These are phyloP conservation scores for Ecdyonurus torrentis DNA, from an alignment of 2,888 invertebrate species.

Conservation along the genomic window DNA sequence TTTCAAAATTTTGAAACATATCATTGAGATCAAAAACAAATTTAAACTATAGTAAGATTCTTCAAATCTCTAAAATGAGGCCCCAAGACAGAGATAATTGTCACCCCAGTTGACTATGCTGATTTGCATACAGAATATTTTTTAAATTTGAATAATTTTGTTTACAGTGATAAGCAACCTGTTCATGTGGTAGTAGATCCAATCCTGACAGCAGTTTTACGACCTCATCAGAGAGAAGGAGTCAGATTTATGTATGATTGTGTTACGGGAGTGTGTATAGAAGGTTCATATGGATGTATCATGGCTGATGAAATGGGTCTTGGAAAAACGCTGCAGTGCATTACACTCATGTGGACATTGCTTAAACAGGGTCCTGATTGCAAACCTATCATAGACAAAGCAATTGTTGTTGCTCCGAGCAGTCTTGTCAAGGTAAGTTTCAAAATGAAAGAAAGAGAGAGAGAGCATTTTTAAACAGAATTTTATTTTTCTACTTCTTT, in stretches of 20 bases:
- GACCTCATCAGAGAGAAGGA: constrained; percentile 97
- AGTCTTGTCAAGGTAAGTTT: constrained; percentile 67
- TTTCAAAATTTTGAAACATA: too few relatives aligned
- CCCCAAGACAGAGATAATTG: too few relatives aligned
- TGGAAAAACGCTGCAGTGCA: constrained; percentile 96
- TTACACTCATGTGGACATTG: constrained; percentile 88
- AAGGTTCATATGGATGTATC: constrained; percentile 80
- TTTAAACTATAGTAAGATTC: too few relatives aligned
- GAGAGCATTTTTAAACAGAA: too few relatives aligned
- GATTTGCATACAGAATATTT: not conserved
- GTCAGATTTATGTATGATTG: constrained; percentile 99
- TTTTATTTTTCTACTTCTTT: not conserved
- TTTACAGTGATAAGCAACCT: constrained; percentile 36
- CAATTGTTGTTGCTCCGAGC: constrained; percentile 90
- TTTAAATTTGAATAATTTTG: not conserved
- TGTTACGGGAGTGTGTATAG: constrained; percentile 81
- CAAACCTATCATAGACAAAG: constrained; percentile 78
- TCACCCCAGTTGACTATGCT: not conserved
- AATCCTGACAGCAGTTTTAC: constrained; percentile 64
- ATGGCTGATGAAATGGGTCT: constrained; percentile 99
- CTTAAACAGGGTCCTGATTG: constrained; percentile 84
- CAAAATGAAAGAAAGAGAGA: not conserved
- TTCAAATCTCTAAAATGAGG: too few relatives aligned
- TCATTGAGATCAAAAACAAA: too few relatives aligned
- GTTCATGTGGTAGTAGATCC: constrained; percentile 99